Conservation (phyloP, 1,140 invertebrate species). For the Tetramorium alpestre region DNA sequence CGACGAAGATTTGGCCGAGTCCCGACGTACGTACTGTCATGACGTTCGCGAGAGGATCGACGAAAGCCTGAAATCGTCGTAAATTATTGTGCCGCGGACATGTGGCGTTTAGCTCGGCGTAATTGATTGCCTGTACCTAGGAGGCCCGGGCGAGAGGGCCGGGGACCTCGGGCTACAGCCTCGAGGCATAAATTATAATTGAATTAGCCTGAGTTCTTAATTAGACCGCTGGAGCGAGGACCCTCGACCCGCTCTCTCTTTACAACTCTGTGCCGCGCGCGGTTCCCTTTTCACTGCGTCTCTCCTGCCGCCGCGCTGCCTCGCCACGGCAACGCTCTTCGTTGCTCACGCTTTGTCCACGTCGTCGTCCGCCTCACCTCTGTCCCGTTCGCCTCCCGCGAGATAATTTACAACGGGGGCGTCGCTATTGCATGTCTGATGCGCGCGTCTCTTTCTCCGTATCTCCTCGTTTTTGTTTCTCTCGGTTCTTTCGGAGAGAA, state of each 20-base stretch:
- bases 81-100: slow-evolving; percentile 77
- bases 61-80: slow-evolving; percentile 74
- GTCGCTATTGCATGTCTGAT: slow-evolving; percentile 75
- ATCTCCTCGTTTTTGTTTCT: slow-evolving; percentile 45
- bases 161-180: slow-evolving; percentile 4
- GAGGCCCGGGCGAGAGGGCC: slow-evolving; percentile 29
- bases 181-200: slow-evolving; percentile 81
- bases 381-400: slow-evolving; percentile 62
- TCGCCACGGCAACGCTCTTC: neutral
- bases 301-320: slow-evolving; percentile 12
- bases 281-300: slow-evolving; percentile 36
- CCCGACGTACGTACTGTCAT: neutral
- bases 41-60: slow-evolving; percentile 39
- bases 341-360: slow-evolving; percentile 38
- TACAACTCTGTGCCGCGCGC: slow-evolving; percentile 47
- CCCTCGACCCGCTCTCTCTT: slow-evolving; percentile 49
- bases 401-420: slow-evolving; percentile 78
- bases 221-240: slow-evolving; percentile 65
- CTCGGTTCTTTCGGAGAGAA: slow-evolving; percentile 23
- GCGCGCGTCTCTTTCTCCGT: slow-evolving; percentile 44
- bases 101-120: slow-evolving; percentile 76
- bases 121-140: slow-evolving; percentile 78
- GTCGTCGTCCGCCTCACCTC: slow-evolving; percentile 62
- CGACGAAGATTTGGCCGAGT: slow-evolving; percentile 11
- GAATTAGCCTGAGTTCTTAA: slow-evolving; percentile 81